Evolutionary conservation across 2,797 vertebrate genomes (phyloP).

Genomic region (Eidolon dupreanum): DNA sequence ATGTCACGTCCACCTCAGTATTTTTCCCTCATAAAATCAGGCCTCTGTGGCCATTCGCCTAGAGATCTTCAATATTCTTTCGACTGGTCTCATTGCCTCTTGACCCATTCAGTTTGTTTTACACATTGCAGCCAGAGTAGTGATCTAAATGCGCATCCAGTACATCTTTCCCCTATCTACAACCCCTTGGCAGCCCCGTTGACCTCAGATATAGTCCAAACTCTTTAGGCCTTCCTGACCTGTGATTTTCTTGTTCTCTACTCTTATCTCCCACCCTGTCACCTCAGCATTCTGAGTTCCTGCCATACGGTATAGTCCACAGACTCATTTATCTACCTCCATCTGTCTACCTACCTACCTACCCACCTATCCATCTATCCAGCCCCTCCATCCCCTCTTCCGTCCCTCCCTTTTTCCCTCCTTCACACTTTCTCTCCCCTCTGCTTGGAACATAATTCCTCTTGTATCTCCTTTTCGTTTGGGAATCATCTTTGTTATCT

Average conservation of each 20-base stretch:
- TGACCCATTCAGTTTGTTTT: background rate
- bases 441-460: background rate
- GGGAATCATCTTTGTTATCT: background rate
- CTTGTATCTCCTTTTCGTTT: background rate
- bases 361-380: no score
- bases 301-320: fast-evolving
- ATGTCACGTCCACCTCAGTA: background rate
- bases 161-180: background rate
- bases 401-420: no score
- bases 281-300: background rate
- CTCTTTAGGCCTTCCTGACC: background rate
- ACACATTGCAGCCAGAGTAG: background rate
- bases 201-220: background rate
- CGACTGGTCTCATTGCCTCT: background rate
- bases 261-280: background rate
- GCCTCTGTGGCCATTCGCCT: background rate
- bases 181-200: background rate
- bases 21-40: background rate
- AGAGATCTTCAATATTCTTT: background rate
- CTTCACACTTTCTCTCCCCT: background rate
- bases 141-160: background rate
- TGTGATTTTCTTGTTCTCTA: background rate
- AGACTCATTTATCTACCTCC: background rate
- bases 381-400: no score
- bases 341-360: no score